Evolutionary conservation across 2,797 vertebrate genomes (phyloP).

Genomic region (Ispidina picta): DNA sequence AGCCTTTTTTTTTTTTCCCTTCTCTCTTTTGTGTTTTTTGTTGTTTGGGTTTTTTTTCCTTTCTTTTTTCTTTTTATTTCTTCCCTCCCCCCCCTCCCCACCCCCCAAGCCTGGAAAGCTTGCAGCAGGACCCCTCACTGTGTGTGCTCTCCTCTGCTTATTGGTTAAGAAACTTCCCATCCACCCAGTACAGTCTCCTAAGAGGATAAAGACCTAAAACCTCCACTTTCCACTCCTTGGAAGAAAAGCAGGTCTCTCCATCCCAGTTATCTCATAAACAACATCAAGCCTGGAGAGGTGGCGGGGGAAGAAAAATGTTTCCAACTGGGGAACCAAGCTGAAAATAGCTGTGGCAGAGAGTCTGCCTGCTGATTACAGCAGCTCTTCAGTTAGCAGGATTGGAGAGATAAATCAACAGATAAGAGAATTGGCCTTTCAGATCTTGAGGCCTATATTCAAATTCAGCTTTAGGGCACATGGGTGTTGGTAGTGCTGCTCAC

Average conservation of each 20-base stretch:
- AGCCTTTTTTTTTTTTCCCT: rapidly evolving
- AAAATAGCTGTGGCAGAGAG: constrained; percentile 43
- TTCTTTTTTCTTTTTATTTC: too few relatives aligned
- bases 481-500: not conserved
- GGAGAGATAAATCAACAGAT: not conserved
- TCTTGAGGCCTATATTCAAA: not conserved
- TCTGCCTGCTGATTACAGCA: constrained; percentile 43
- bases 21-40: not conserved
- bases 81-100: too few relatives aligned
- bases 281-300: not conserved
- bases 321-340: constrained; percentile 5
- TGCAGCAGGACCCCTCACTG: not conserved
- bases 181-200: not conserved
- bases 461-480: not conserved
- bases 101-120: not conserved
- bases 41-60: too few relatives aligned
- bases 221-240: not conserved
- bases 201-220: not conserved
- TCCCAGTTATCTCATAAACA: not conserved
- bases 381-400: not conserved
- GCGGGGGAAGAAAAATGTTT: not conserved
- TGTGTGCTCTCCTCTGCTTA: not conserved
- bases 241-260: not conserved
- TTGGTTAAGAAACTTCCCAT: not conserved
- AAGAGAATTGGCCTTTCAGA: not conserved